Evolutionary conservation across 1,140 invertebrate species (phyloP).

Genomic region (Plectus sambesii): DNA sequence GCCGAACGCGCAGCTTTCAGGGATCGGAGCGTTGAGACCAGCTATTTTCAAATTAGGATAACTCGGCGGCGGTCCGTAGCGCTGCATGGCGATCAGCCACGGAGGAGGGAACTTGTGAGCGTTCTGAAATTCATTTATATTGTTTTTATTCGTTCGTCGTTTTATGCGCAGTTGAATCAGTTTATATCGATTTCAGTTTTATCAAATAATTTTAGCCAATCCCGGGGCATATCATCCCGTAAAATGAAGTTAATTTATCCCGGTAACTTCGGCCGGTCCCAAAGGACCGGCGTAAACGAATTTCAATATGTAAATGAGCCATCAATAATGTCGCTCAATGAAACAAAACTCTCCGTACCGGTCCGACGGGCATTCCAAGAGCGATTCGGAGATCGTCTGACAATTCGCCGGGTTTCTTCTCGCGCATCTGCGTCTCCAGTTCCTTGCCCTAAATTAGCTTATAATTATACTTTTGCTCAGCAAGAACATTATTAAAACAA

Average conservation of each 20-base stretch:
- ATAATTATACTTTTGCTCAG: too few species aligned
- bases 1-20: slow-evolving; percentile 90
- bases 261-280: too few species aligned
- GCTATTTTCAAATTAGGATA: slow-evolving; percentile 98
- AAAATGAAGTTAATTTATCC: too few species aligned
- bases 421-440: slow-evolving; percentile 89
- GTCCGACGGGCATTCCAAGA: slow-evolving; percentile 94
- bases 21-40: slow-evolving; percentile 79
- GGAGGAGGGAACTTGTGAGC: slow-evolving; percentile 66
- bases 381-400: slow-evolving; percentile 89
- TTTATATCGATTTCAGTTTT: too few species aligned
- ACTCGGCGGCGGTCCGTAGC: slow-evolving; percentile 95
- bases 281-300: too few species aligned
- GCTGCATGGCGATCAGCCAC: slow-evolving; percentile 98
- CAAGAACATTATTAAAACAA: neutral
- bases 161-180: too few species aligned
- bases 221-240: too few species aligned
- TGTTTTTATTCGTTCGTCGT: too few species aligned
- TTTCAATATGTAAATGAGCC: too few species aligned
- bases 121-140: slow-evolving; percentile 35
- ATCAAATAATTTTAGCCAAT: too few species aligned
- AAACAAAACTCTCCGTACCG: too few species aligned
- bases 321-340: too few species aligned
- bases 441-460: slow-evolving; percentile 71
- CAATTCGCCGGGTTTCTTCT: slow-evolving; percentile 96